A percentile compares a stretch with the other conserved stretches of the same genome.
phyloP scores from a whole-genome alignment of 2,888 invertebrate species.

The Aphidius colemani region DNA sequence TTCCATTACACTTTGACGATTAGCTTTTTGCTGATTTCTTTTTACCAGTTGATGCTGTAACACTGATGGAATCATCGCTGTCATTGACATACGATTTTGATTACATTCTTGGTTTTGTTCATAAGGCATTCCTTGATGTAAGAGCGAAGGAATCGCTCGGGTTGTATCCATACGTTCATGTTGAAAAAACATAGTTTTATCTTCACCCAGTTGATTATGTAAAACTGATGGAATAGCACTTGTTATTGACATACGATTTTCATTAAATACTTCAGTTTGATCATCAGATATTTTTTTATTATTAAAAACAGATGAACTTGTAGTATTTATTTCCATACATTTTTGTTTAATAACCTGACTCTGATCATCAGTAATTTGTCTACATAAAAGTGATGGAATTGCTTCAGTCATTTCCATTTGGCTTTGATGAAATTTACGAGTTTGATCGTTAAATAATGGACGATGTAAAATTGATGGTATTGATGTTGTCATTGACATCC shows the following conservation, averaged over 20 bases:
- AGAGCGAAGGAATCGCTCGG: constrained; percentile 3
- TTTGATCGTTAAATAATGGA: neutral
- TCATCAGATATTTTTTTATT: neutral
- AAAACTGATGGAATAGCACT: neutral
- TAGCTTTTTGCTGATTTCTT: too few species aligned
- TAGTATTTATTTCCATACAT: neutral
- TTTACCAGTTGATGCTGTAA: neutral
- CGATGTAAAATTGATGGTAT: neutral
- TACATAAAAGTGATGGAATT: neutral
- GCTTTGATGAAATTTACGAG: constrained; percentile 19
- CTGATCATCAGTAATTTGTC: neutral
- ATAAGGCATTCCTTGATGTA: constrained; percentile 1
- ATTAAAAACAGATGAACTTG: neutral
- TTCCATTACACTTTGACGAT: constrained; percentile 10
- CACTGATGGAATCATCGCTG: constrained; percentile 10
- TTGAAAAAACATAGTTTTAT: neutral
- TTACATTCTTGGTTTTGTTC: neutral
- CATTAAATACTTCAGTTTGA: neutral
- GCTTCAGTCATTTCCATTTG: constrained; percentile 28
- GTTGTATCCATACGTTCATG: constrained; percentile 5
- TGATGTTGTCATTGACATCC: neutral
- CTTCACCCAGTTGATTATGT: neutral
- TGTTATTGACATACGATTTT: neutral
- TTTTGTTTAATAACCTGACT: neutral
- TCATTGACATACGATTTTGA: constrained; percentile 22